Conservation (phyloP, 1,140 invertebrate genomes). For the Caerostris extrusa region DNA sequence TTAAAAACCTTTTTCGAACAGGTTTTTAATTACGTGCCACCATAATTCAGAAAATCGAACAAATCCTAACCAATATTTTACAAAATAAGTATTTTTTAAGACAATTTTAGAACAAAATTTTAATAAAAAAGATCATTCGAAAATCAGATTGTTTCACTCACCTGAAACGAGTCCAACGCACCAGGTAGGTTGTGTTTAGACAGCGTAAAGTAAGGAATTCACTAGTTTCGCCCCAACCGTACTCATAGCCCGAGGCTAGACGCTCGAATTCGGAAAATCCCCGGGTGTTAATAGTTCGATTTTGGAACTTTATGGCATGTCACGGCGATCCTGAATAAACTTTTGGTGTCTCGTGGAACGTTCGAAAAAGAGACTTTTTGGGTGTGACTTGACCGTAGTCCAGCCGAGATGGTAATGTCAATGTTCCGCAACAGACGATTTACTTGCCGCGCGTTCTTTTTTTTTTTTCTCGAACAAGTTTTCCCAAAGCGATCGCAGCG, state of each 20-base stretch:
- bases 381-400: not conserved
- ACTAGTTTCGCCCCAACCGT: constrained; percentile 57
- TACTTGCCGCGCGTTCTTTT: not conserved
- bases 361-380: not conserved
- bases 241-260: constrained; percentile 54
- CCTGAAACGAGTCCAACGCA: constrained; percentile 57
- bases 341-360: not conserved
- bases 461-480: not conserved
- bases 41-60: too few species aligned
- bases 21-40: too few species aligned
- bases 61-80: too few species aligned
- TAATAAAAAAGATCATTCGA: not conserved
- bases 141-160: constrained; percentile 11
- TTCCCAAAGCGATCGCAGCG: constrained; percentile 26
- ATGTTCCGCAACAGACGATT: constrained; percentile 7
- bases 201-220: constrained; percentile 67
- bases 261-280: not conserved
- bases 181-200: constrained; percentile 61
- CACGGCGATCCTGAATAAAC: not conserved
- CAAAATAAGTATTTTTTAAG: not conserved
- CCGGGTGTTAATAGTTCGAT: not conserved
- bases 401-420: not conserved
- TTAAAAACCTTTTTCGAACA: not conserved
- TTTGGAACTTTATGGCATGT: not conserved
- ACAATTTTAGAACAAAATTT: constrained; percentile 6